phyloP scores from a whole-genome alignment of 1,140 invertebrate genomes.

The Tachypleus tridentatus region DNA sequence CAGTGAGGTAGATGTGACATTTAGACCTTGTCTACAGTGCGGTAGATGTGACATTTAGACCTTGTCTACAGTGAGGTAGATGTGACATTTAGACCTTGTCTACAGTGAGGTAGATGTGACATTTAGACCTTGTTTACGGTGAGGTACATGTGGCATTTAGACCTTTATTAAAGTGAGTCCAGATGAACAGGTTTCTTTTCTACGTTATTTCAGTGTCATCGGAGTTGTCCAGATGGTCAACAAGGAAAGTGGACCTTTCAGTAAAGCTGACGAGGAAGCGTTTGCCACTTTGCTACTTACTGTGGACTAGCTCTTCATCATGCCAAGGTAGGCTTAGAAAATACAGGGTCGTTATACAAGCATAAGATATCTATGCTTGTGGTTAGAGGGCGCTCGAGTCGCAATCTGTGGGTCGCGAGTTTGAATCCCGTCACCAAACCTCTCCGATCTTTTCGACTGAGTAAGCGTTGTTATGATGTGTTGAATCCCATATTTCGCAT shows the following conservation, averaged over 20 bases:
- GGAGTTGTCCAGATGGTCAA: slow-evolving; percentile 84
- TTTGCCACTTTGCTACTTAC: slow-evolving; percentile 71
- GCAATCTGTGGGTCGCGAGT: no score
- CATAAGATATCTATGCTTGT: neutral
- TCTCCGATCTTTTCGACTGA: neutral
- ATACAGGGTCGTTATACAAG: neutral
- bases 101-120: no score
- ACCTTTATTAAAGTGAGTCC: neutral
- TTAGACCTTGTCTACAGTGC: no score
- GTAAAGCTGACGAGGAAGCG: slow-evolving; percentile 59
- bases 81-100: no score
- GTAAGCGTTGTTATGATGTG: neutral
- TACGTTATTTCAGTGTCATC: slow-evolving; percentile 44
- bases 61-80: no score
- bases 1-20: no score
- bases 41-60: no score
- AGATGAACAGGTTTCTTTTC: neutral
- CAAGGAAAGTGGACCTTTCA: slow-evolving; percentile 55
- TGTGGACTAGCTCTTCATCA: slow-evolving; percentile 73
- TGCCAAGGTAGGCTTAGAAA: slow-evolving; percentile 43
- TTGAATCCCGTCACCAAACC: neutral
- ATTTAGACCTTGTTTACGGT: no score
- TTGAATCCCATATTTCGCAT: neutral
- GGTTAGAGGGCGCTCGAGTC: neutral
- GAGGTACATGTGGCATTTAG: no score